These are phyloP conservation scores for Agrotis segetum DNA, from an alignment of 2,888 invertebrate genomes.

Conservation along the genomic window DNA sequence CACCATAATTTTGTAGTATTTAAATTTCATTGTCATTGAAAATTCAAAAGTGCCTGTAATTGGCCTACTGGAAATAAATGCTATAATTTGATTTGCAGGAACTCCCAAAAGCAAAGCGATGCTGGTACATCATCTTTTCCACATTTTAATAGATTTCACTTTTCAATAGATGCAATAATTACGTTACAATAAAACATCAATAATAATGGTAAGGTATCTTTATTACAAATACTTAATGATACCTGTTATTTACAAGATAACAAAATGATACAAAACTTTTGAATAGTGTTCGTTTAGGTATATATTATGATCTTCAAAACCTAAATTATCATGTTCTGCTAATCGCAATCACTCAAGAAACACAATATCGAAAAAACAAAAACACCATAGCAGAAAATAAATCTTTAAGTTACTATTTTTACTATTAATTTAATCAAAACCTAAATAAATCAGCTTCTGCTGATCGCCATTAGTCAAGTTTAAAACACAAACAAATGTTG, in stretches of 20 bases:
- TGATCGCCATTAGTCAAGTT: slow-evolving; percentile 51
- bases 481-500: slow-evolving; percentile 43
- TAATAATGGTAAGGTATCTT: slow-evolving; percentile 83
- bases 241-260: slow-evolving; percentile 83
- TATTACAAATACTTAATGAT: slow-evolving; percentile 85
- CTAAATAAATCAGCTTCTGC: slow-evolving; percentile 43
- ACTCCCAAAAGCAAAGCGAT: too few relatives aligned
- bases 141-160: too few relatives aligned
- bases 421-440: slow-evolving; percentile 60
- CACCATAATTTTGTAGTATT: too few relatives aligned
- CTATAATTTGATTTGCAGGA: too few relatives aligned
- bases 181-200: slow-evolving; percentile 74
- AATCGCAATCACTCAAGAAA: slow-evolving; percentile 57
- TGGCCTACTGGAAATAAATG: too few relatives aligned
- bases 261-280: slow-evolving; percentile 78
- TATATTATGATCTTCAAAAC: slow-evolving; percentile 50
- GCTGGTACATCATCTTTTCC: too few relatives aligned
- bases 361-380: slow-evolving; percentile 45
- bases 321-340: slow-evolving; percentile 44
- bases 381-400: slow-evolving; percentile 52
- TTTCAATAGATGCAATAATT: too few relatives aligned
- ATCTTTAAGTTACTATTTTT: slow-evolving; percentile 59
- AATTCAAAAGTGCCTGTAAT: too few relatives aligned
- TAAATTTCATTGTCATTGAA: too few relatives aligned
- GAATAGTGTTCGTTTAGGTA: slow-evolving; percentile 59